phyloP scores from a whole-genome alignment of 2,888 invertebrate genomes.

The Microplitis deprimator region DNA sequence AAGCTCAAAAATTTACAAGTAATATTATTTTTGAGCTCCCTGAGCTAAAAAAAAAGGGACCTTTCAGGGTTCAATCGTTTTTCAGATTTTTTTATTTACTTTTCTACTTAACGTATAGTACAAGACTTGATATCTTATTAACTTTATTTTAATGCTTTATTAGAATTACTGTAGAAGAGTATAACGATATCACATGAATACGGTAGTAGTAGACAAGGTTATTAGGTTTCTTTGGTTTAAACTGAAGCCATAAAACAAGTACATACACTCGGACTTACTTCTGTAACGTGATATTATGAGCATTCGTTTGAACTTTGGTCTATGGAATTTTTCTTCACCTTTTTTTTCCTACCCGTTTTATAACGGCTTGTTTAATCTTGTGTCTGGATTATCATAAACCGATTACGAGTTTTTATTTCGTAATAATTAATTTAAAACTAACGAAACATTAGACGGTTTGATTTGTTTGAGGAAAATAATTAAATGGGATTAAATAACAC shows the following conservation, averaged over 20 bases:
- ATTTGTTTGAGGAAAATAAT: neutral
- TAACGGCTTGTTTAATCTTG: conserved; percentile 1
- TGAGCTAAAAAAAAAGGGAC: no score
- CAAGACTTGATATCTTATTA: neutral
- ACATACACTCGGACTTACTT: neutral
- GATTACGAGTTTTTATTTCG: neutral
- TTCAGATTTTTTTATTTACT: neutral
- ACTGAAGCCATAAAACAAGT: conserved; percentile 58
- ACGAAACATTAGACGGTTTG: neutral
- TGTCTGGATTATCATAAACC: neutral
- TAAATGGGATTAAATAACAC: neutral
- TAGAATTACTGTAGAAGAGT: neutral
- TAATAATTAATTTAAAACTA: neutral
- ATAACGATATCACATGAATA: conserved; percentile 8
- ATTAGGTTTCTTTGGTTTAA: conserved; percentile 62
- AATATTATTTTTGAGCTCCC: no score
- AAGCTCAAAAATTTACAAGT: no score
- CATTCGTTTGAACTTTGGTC: conserved; percentile 24
- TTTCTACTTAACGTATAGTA: neutral
- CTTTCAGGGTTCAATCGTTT: no score
- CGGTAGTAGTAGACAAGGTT: conserved; percentile 52
- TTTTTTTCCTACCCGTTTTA: neutral
- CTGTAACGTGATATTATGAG: conserved; percentile 11
- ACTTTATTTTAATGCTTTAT: no score
- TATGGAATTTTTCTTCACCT: conserved; percentile 15